phyloP scores from a whole-genome alignment of 2,888 invertebrate genomes.

The Epirrhoe tristata region DNA sequence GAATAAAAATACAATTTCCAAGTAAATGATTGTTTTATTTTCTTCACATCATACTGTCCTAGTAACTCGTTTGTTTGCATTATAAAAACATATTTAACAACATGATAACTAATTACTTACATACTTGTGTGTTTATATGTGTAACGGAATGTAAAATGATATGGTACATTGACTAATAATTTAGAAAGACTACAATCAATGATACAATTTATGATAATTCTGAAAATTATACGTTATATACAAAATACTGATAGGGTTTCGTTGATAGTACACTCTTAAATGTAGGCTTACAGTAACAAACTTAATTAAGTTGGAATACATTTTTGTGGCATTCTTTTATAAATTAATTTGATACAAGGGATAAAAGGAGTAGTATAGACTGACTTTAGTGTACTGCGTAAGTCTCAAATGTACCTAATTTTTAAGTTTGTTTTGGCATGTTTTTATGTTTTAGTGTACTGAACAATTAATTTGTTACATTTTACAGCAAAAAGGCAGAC shows the following conservation, averaged over 20 bases:
- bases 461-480: no score
- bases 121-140: slow-evolving; percentile 52
- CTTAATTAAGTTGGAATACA: slow-evolving; percentile 8
- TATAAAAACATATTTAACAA: slow-evolving; percentile 84
- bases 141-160: slow-evolving; percentile 81
- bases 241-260: slow-evolving; percentile 43
- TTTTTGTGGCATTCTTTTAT: not conserved
- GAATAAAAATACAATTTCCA: slow-evolving; percentile 54
- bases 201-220: slow-evolving; percentile 26
- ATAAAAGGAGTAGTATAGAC: not conserved
- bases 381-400: not conserved
- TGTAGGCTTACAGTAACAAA: slow-evolving; percentile 19
- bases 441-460: no score
- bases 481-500: no score
- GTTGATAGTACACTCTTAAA: slow-evolving; percentile 37
- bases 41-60: slow-evolving; percentile 82
- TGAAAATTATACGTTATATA: slow-evolving; percentile 25
- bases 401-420: not conserved
- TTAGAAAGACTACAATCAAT: slow-evolving; percentile 59
- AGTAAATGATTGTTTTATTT: slow-evolving; percentile 81
- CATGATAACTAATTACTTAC: slow-evolving; percentile 76
- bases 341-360: not conserved
- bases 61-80: slow-evolving; percentile 79
- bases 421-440: no score
- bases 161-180: slow-evolving; percentile 79